These are phyloP conservation scores for Macrochelys suwanniensis DNA, from an alignment of 2,797 vertebrate genomes.

Conservation along the genomic window DNA sequence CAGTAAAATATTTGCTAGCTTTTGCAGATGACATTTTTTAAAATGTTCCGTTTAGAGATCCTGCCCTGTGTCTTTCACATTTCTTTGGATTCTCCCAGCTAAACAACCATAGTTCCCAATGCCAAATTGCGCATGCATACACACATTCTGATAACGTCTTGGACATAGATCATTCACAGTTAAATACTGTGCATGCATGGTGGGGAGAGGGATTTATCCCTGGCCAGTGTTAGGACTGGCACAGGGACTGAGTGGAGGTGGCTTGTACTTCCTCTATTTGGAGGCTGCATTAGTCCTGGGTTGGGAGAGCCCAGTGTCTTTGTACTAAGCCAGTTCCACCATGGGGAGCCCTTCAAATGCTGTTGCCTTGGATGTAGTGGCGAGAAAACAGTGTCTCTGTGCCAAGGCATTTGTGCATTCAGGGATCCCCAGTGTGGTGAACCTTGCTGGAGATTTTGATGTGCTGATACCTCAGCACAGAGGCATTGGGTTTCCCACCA, in stretches of 20 bases:
- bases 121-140: not conserved
- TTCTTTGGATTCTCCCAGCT: not conserved
- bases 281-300: not conserved
- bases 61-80: not conserved
- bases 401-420: not conserved
- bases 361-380: not conserved
- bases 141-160: not conserved
- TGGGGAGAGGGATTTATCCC: not conserved
- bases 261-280: not conserved
- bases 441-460: not conserved
- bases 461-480: not conserved
- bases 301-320: not conserved
- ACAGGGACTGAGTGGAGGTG: not conserved
- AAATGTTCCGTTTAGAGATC: not conserved
- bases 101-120: not conserved
- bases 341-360: not conserved
- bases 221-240: not conserved
- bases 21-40: not conserved
- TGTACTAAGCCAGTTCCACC: not conserved
- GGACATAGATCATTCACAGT: accelerated
- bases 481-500: not conserved
- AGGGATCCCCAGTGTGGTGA: not conserved
- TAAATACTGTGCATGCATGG: not conserved
- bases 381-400: not conserved
- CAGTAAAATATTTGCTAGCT: not conserved